Evolutionary conservation across 2,113 vertebrate genomes (phyloP).

Genomic region (Patagioenas fasciata): DNA sequence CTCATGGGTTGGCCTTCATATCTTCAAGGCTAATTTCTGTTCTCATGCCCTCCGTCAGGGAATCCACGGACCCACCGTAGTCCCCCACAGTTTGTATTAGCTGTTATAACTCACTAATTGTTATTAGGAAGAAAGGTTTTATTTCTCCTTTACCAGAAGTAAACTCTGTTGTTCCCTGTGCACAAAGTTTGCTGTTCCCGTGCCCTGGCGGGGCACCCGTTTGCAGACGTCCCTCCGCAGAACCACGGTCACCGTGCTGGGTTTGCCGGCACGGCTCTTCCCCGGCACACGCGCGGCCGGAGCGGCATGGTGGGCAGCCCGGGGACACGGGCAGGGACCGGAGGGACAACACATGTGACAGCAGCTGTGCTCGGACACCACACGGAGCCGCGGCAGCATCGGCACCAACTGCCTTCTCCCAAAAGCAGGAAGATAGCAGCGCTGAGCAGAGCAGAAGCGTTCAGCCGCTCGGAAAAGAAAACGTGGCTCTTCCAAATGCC

Average conservation of each 20-base stretch:
- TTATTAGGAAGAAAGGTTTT: background rate
- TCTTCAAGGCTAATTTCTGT: too few relatives aligned
- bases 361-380: too few relatives aligned
- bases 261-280: background rate
- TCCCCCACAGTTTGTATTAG: too few relatives aligned
- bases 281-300: background rate
- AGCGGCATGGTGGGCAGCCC: background rate
- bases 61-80: too few relatives aligned
- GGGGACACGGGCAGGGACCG: too few relatives aligned
- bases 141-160: background rate
- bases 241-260: too few relatives aligned
- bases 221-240: too few relatives aligned
- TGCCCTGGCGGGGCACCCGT: background rate
- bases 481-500: background rate
- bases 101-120: background rate
- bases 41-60: too few relatives aligned
- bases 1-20: too few relatives aligned
- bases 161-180: background rate
- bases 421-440: background rate
- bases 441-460: background rate
- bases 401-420: background rate
- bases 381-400: background rate
- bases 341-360: too few relatives aligned
- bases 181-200: background rate
- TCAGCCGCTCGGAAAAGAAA: background rate